These are phyloP conservation scores for Chiridota heheva DNA, from an alignment of 35 echinoderm and acorn worm genomes.

Conservation along the genomic window DNA sequence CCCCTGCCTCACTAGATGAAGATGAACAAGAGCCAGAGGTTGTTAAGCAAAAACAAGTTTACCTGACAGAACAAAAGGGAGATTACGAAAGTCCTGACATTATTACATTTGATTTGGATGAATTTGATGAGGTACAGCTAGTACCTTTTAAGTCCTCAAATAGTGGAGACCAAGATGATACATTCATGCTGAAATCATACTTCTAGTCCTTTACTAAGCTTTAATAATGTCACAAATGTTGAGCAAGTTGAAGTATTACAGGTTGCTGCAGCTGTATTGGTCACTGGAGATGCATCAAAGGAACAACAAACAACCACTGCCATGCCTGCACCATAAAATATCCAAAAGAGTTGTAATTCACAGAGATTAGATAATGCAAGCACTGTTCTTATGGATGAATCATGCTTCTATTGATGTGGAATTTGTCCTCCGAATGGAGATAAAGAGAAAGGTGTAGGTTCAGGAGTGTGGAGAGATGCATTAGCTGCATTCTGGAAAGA, in stretches of 20 bases:
- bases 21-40: constrained; percentile 9
- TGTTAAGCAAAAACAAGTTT: not conserved
- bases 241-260: no score
- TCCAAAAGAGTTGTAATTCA: constrained; percentile 18
- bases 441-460: constrained; percentile 14
- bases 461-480: constrained; percentile 21
- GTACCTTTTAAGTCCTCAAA: not conserved
- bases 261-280: no score
- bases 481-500: constrained; percentile 21
- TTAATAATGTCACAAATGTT: no score
- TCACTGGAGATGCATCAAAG: no score
- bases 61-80: not conserved
- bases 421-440: constrained; percentile 26
- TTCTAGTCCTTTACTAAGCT: constrained; percentile 8
- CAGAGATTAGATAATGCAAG: constrained; percentile 10
- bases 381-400: constrained; percentile 15
- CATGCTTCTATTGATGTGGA: constrained; percentile 8
- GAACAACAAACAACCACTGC: not conserved
- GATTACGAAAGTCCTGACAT: constrained; percentile 2
- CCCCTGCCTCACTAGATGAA: not conserved
- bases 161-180: constrained; percentile 24
- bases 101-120: not conserved
- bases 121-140: constrained; percentile 8
- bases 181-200: not conserved
- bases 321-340: not conserved